A percentile compares a stretch with the other conserved stretches of the same genome.
Conservation (phyloP, 1,140 invertebrate genomes). For the Drosophila ficusphila region DNA sequence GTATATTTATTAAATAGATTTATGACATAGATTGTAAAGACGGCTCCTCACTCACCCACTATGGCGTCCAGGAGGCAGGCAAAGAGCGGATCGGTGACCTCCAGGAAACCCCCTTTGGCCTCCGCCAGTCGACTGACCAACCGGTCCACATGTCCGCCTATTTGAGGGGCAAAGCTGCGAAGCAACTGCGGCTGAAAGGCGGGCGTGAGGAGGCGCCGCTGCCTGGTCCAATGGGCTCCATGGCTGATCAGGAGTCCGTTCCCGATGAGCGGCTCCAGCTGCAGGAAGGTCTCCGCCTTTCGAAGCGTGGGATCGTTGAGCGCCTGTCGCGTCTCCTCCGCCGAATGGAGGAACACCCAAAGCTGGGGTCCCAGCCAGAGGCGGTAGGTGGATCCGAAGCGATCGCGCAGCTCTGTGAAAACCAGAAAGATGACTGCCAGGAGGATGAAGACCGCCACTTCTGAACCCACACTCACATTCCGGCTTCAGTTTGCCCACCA, state of each 20-base stretch:
- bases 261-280: slow-evolving; percentile 67
- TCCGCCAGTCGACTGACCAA: slow-evolving; percentile 41
- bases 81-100: slow-evolving; percentile 69
- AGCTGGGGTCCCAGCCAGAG: slow-evolving; percentile 72
- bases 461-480: slow-evolving; percentile 60
- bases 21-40: neutral
- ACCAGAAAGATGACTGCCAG: slow-evolving; percentile 63
- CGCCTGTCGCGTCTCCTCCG: slow-evolving; percentile 70
- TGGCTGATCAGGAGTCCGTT: slow-evolving; percentile 75
- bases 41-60: slow-evolving; percentile 44
- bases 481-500: slow-evolving; percentile 72
- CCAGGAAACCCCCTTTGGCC: slow-evolving; percentile 22
- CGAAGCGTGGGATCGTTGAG: slow-evolving; percentile 60
- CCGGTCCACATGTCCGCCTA: slow-evolving; percentile 50
- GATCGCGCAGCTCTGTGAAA: slow-evolving; percentile 58
- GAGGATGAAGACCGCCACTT: neutral
- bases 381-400: slow-evolving; percentile 62
- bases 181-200: slow-evolving; percentile 67
- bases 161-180: slow-evolving; percentile 35
- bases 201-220: slow-evolving; percentile 65
- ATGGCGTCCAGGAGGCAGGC: slow-evolving; percentile 74
- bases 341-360: slow-evolving; percentile 74
- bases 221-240: slow-evolving; percentile 58
- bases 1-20: too few species aligned
- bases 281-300: slow-evolving; percentile 65